Evolutionary conservation across 23 tunicate genomes (phyloP).

Genomic region (Oikopleura vanhoeffeni): DNA sequence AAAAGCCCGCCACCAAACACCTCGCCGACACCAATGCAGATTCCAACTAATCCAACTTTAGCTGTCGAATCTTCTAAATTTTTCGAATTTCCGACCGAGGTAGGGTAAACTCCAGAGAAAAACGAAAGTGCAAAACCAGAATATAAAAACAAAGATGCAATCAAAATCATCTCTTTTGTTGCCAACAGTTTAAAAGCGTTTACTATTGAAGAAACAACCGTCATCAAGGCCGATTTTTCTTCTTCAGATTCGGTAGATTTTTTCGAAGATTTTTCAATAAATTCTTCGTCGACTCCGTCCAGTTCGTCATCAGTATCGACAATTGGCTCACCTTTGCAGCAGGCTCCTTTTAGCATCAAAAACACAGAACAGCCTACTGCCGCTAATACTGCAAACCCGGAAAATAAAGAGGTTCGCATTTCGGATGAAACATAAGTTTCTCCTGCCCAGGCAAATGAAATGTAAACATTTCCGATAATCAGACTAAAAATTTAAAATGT

Average conservation of each 20-base stretch:
- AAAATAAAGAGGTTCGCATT: neutral
- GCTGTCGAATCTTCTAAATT: neutral
- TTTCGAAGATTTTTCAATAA: neutral
- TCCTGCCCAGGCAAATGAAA: neutral
- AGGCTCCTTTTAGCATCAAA: neutral
- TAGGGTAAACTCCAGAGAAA: constrained; percentile 46
- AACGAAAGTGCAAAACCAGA: constrained; percentile 84
- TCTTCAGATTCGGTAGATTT: neutral
- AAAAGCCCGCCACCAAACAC: constrained; percentile 6
- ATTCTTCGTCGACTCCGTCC: neutral
- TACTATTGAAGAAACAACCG: neutral
- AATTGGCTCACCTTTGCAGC: neutral
- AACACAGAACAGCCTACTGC: neutral
- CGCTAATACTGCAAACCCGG: neutral
- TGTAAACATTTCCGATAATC: neutral
- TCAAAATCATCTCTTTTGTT: constrained; percentile 46
- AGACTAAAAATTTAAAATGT: no score
- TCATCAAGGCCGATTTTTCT: neutral
- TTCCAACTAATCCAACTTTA: neutral
- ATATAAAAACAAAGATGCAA: constrained; percentile 61
- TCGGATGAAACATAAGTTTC: constrained; percentile 1
- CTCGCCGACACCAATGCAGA: neutral
- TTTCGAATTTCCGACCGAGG: neutral
- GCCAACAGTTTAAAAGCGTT: constrained; percentile 36
- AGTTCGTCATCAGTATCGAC: neutral